A percentile compares a stretch with the other conserved stretches of the same genome.
Evolutionary conservation across 2,113 vertebrate genomes (phyloP).

Genomic region (Marmota monax): DNA sequence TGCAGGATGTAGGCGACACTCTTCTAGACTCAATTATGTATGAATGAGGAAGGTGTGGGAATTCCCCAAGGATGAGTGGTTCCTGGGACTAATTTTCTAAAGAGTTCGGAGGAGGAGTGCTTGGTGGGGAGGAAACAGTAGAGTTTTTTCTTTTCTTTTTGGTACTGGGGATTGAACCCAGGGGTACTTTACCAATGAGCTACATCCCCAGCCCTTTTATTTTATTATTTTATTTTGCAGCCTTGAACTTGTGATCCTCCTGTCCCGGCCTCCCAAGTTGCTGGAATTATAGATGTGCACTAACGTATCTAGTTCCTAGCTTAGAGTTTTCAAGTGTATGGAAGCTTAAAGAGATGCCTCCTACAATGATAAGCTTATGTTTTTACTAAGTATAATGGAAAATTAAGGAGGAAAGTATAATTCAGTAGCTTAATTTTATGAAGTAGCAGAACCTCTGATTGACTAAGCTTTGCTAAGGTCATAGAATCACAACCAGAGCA

Average conservation of each 20-base stretch:
- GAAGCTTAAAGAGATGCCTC: background rate
- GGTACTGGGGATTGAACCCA: no score
- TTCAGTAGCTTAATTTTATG: constrained; percentile 29
- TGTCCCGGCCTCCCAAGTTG: no score
- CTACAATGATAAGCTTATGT: background rate
- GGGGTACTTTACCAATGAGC: no score
- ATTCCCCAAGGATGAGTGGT: background rate
- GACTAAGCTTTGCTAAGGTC: background rate
- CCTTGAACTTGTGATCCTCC: no score
- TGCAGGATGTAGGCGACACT: background rate
- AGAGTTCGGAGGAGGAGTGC: background rate
- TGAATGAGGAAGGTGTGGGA: background rate
- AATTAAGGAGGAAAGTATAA: background rate
- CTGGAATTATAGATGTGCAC: no score
- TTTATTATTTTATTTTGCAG: no score
- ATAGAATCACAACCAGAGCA: background rate
- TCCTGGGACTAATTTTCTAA: background rate
- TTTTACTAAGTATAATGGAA: constrained; percentile 1
- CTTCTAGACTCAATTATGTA: background rate
- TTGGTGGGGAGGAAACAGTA: background rate
- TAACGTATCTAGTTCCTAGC: background rate
- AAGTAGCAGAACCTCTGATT: background rate
- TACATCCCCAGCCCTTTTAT: no score
- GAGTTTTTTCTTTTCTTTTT: no score
- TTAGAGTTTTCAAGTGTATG: background rate